These are phyloP conservation scores for Musca domestica DNA, from an alignment of 1,140 invertebrate species.

Conservation along the genomic window DNA sequence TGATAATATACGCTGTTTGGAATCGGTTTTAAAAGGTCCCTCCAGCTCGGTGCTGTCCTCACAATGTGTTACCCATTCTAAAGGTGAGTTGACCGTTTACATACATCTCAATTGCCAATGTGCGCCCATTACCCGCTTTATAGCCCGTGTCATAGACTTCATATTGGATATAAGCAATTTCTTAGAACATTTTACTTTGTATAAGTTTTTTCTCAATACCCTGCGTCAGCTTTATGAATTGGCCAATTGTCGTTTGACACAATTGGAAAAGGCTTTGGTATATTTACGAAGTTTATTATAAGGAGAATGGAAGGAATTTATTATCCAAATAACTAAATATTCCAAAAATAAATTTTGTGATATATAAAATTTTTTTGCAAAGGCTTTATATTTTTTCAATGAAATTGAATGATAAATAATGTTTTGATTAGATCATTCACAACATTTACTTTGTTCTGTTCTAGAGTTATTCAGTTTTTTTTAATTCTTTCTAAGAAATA, in stretches of 20 bases:
- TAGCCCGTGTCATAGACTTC: conserved; percentile 49
- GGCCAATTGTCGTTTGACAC: conserved; percentile 39
- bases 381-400: too few species aligned
- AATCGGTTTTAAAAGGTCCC: conserved; percentile 57
- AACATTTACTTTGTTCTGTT: too few species aligned
- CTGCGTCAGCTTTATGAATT: conserved; percentile 44
- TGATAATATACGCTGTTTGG: conserved; percentile 70
- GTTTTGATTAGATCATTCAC: too few species aligned
- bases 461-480: too few species aligned
- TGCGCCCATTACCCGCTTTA: conserved; percentile 50
- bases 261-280: conserved; percentile 7
- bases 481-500: too few species aligned
- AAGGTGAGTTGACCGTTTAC: conserved; percentile 47
- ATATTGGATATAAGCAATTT: conserved; percentile 45
- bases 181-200: conserved; percentile 46
- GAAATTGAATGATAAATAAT: too few species aligned
- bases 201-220: conserved; percentile 44
- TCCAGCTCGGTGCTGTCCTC: conserved; percentile 46
- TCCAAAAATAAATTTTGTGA: too few species aligned
- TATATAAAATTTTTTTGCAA: too few species aligned
- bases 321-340: neutral
- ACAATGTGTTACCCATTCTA: conserved; percentile 46
- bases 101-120: conserved; percentile 44
- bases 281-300: conserved; percentile 11
- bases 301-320: neutral